phyloP scores from a whole-genome alignment of 2,888 invertebrate species.

The Drosophila gaucha region DNA sequence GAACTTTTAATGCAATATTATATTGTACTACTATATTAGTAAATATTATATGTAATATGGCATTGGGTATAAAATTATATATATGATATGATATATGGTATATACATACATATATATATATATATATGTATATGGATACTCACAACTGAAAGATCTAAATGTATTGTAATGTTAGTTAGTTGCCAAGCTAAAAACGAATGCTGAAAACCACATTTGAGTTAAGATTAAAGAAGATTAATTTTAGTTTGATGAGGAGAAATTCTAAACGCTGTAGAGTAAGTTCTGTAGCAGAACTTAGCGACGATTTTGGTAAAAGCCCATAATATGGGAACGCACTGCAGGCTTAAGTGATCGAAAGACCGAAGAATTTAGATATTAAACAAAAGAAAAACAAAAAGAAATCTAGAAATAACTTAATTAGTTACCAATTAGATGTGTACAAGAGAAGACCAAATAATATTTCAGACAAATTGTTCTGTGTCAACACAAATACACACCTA shows the following conservation, averaged over 20 bases:
- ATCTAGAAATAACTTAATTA: slow-evolving; percentile 48
- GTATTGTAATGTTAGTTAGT: slow-evolving; percentile 63
- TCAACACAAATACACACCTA: slow-evolving; percentile 40
- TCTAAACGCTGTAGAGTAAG: slow-evolving; percentile 51
- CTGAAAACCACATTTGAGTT: slow-evolving; percentile 48
- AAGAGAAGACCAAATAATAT: slow-evolving; percentile 75
- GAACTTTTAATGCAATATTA: slow-evolving; percentile 75
- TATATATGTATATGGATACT: slow-evolving; percentile 33
- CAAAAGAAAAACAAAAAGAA: slow-evolving; percentile 7
- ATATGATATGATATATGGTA: slow-evolving; percentile 35
- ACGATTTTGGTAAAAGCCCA: slow-evolving; percentile 59
- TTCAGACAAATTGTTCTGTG: slow-evolving; percentile 56
- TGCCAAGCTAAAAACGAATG: slow-evolving; percentile 60
- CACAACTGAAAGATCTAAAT: slow-evolving; percentile 57
- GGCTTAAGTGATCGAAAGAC: slow-evolving; percentile 61
- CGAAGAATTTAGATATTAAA: slow-evolving; percentile 63
- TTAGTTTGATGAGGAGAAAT: slow-evolving; percentile 51
- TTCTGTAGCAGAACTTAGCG: slow-evolving; percentile 74
- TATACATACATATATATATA: slow-evolving; percentile 23
- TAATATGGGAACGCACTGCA: slow-evolving; percentile 74
- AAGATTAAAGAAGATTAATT: too few relatives aligned
- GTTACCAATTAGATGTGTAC: slow-evolving; percentile 73
- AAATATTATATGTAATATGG: slow-evolving; percentile 38
- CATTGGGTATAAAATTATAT: slow-evolving; percentile 32
- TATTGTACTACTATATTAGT: slow-evolving; percentile 70